Evolutionary conservation across 2,888 invertebrate species (phyloP), one percentile per base, ranked within the genome.

Genomic region (Cheilosia variabilis): DNA sequence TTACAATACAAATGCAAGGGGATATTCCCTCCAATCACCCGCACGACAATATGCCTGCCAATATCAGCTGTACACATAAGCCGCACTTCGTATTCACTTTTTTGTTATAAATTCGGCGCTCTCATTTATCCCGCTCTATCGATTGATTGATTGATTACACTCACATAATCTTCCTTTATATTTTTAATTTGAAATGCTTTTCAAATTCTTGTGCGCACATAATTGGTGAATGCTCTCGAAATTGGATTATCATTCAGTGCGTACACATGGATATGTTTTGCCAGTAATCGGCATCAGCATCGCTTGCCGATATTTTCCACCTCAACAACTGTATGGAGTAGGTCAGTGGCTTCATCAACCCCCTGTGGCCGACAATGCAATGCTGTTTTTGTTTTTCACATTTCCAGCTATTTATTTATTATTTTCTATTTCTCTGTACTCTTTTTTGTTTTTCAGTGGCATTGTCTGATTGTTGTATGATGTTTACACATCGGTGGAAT

Each of bases 141-240:
- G 72, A 71, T 73, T 68, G 73, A 79, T 73, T 83, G 83, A 83
- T 83, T 82, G 73, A 83, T 79, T 83, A 79, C 73, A 63, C 57
- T 60, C 68, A 41, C 66, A 60, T 79, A 83, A 73, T 83, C 73
- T 57, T 63, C 62, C 69, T 79, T 78, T 53, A 58, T 9, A 68
- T 68, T 83, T 83, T 78, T 68, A 73, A 78, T 83, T 73, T 78
- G 72, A 73, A 78, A 73, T 73, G 78, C 78, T 73, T 55, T 77
- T 57, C 57, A 73, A 83, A 79, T 83, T 83, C 79, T 72, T 68
- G 2, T 52, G 24, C 9, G 41, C 62, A 53, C 68, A 83, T 69
- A 83, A 83, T 83, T 83, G 83, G 63, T 73, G 78, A 83, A 79
- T 83, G 73, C 79, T 73, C 73, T 83, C 37, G 68, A 83, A 83